Evolutionary conservation across 2,113 vertebrate genomes (phyloP), one percentile per base, ranked within the genome.

Genomic region (Leucosticte australis): DNA sequence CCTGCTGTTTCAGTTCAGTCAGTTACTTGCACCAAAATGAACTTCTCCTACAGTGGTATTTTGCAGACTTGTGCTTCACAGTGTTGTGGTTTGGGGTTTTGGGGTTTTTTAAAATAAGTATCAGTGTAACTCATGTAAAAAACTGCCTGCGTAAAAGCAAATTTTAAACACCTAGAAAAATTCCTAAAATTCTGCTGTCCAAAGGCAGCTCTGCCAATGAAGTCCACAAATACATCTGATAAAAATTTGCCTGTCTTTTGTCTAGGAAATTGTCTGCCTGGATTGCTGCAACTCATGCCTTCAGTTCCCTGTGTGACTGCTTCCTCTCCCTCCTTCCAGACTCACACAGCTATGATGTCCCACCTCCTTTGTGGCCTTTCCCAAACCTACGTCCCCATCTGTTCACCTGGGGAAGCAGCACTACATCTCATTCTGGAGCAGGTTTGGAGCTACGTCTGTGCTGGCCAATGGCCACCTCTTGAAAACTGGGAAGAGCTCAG

Each of bases 271-370:
- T 59, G 21, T 39, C 65, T 53, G 3, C 33, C 37, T 79, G 37
- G 31, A 41, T 64, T 62, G 28, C 49, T 90, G 31, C 53, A 83
- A 30, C 22, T 62, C 15, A 20, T n/a, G 30, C 35, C 70, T 80
- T 69, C 63, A 7, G 28, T 57, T 87, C 47, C 64, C 50, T n/a
- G 15, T 15, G 47, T 44, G 50, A 35, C 35, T 1, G 0, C 39
- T 55, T 89, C 46, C 26, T 15, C 42, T 78, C 65, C 26, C 33
- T 63, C 37, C 31, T 49, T 71, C 41, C 42, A 68, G 52, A 44
- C 24, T 71, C n/a, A 11, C 30, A 37, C 0, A 0, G 22, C 19
- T 37, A 21, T 0, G 0, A 30, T 37, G 39, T 80, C 55, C 30
- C 63, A 21, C 31, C 71, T 90, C 78, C 60, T 33, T 33, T 0